Conservation (phyloP, 2,888 invertebrate genomes). For the Lymantria dispar region DNA sequence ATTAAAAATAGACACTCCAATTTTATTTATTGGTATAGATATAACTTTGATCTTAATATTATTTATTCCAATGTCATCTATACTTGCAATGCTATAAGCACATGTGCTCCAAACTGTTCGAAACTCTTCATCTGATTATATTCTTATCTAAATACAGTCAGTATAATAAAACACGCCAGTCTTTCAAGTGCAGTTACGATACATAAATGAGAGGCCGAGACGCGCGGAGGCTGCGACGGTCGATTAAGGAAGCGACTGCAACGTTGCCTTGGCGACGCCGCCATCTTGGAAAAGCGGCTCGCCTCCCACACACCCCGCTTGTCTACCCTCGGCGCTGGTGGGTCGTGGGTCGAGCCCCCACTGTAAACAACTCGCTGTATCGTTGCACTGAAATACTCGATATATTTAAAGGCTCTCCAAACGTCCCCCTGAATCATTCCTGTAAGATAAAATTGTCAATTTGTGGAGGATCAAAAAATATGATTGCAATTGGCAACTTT, state of each 20-base stretch:
- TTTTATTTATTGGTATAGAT: too few species aligned
- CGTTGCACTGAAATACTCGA: slow-evolving; percentile 80
- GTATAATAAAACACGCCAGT: slow-evolving; percentile 55
- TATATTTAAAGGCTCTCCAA: slow-evolving; percentile 73
- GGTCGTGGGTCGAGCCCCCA: slow-evolving; percentile 44
- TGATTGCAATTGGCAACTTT: slow-evolving; percentile 42
- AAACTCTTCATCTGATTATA: neutral
- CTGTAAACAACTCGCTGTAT: slow-evolving; percentile 79
- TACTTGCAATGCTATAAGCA: too few species aligned
- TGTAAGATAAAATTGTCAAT: slow-evolving; percentile 60
- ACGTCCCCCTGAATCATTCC: slow-evolving; percentile 55
- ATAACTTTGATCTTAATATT: too few species aligned
- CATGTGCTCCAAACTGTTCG: too few species aligned
- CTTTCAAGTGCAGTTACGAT: slow-evolving; percentile 71
- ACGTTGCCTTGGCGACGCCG: slow-evolving; percentile 78
- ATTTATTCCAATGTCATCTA: too few species aligned
- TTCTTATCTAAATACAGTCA: neutral
- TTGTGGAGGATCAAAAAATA: slow-evolving; percentile 58
- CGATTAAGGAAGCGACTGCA: slow-evolving; percentile 82
- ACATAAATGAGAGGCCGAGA: slow-evolving; percentile 67
- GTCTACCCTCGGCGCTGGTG: slow-evolving; percentile 19
- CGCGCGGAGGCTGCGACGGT: slow-evolving; percentile 70
- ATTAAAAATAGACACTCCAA: too few species aligned
- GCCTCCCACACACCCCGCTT: slow-evolving; percentile 32
- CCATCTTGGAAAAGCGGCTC: slow-evolving; percentile 69